Evolutionary conservation across 2,888 invertebrate species (phyloP).

Genomic region (Dinocampus coccinellae): DNA sequence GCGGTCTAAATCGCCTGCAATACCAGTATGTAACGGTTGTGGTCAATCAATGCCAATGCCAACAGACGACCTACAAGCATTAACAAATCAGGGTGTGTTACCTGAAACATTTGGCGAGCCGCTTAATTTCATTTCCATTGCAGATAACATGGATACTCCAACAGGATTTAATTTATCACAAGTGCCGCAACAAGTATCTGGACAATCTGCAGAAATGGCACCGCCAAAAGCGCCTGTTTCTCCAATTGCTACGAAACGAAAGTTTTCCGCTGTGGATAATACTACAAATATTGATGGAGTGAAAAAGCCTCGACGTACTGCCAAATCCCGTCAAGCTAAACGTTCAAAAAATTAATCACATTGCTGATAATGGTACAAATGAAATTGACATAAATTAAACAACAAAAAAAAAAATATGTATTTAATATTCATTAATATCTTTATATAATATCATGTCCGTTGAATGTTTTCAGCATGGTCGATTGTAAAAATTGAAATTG

Average conservation of each 20-base stretch:
- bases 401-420: conserved; percentile 19
- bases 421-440: neutral
- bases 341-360: conserved; percentile 63
- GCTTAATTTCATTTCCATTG: conserved; percentile 69
- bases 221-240: conserved; percentile 62
- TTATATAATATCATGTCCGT: neutral
- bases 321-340: conserved; percentile 64
- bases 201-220: conserved; percentile 59
- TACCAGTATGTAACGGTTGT: conserved; percentile 81
- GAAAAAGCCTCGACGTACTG: conserved; percentile 60
- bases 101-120: conserved; percentile 71
- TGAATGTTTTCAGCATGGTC: neutral
- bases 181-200: conserved; percentile 34
- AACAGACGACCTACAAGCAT: conserved; percentile 74
- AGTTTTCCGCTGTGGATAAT: conserved; percentile 47
- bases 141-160: conserved; percentile 57
- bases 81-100: conserved; percentile 75
- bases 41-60: conserved; percentile 75
- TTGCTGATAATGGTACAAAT: conserved; percentile 63
- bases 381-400: conserved; percentile 6
- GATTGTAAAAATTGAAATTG: neutral
- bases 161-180: conserved; percentile 46
- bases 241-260: conserved; percentile 61
- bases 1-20: conserved; percentile 89
- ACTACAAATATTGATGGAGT: conserved; percentile 10